phyloP scores from a whole-genome alignment of 2,888 invertebrate species.

The Ennomos fuscantarius region DNA sequence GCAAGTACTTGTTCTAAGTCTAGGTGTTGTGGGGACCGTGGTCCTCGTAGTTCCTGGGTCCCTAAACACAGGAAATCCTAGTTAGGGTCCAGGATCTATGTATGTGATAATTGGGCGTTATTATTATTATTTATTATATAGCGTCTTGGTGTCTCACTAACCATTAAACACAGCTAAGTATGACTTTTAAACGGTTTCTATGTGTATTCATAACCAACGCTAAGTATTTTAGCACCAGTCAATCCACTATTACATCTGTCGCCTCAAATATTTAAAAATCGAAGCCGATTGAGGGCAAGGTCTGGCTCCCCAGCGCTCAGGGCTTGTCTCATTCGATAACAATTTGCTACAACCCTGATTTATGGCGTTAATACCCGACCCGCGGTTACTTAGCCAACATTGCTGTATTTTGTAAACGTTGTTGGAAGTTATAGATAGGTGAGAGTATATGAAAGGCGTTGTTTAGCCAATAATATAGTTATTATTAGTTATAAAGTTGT shows the following conservation, averaged over 20 bases:
- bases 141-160: too few relatives aligned
- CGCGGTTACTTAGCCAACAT: slow-evolving; percentile 53
- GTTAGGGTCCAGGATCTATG: too few relatives aligned
- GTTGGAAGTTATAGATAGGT: slow-evolving; percentile 20
- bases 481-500: too few relatives aligned
- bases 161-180: too few relatives aligned
- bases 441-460: not conserved
- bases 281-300: slow-evolving; percentile 25
- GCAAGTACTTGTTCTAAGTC: too few relatives aligned
- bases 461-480: not conserved
- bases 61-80: too few relatives aligned
- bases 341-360: slow-evolving; percentile 73
- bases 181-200: too few relatives aligned
- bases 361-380: slow-evolving; percentile 61
- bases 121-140: too few relatives aligned
- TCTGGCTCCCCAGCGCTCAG: slow-evolving; percentile 26
- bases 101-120: too few relatives aligned
- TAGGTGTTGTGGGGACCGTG: too few relatives aligned
- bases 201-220: too few relatives aligned
- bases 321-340: slow-evolving; percentile 57
- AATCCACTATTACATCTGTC: slow-evolving; percentile 7
- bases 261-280: slow-evolving; percentile 28
- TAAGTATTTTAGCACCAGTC: not conserved
- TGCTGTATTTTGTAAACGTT: slow-evolving; percentile 46
- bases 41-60: too few relatives aligned